Conservation (phyloP, 2,113 vertebrate genomes). For the Gasterosteus nipponicus region DNA sequence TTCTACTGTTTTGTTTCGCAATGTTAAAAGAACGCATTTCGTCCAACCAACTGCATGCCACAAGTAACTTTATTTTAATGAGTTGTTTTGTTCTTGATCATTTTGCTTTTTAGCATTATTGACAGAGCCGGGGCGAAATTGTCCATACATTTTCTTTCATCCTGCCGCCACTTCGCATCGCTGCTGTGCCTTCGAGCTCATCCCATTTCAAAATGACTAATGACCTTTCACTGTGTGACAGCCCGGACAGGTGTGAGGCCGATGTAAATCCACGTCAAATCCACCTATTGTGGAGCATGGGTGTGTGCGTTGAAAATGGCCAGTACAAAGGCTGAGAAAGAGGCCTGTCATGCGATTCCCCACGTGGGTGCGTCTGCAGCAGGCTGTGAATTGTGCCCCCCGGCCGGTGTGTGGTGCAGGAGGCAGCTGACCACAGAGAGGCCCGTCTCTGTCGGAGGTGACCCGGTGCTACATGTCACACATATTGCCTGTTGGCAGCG, state of each 20-base stretch:
- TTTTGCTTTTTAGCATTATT: constrained; percentile 42
- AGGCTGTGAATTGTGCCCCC: constrained; percentile 67
- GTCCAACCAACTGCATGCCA: constrained; percentile 18
- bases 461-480: constrained; percentile 65
- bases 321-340: constrained; percentile 52
- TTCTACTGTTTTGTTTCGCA: constrained; percentile 11
- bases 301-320: constrained; percentile 36
- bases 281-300: constrained; percentile 42
- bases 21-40: constrained; percentile 17
- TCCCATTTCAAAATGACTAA: constrained; percentile 70
- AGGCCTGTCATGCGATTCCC: constrained; percentile 53
- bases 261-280: constrained; percentile 69
- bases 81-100: constrained; percentile 42
- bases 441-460: constrained; percentile 52
- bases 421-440: constrained; percentile 39
- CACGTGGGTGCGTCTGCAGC: constrained; percentile 54
- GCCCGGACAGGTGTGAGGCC: constrained; percentile 62
- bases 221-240: constrained; percentile 69
- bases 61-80: constrained; percentile 38
- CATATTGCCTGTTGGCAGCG: constrained; percentile 49
- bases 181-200: constrained; percentile 43
- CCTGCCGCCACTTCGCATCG: constrained; percentile 33
- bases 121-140: constrained; percentile 31
- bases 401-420: constrained; percentile 45
- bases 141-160: constrained; percentile 43